phyloP scores from a whole-genome alignment of 2,888 invertebrate genomes.

The Conistra vaccinii region DNA sequence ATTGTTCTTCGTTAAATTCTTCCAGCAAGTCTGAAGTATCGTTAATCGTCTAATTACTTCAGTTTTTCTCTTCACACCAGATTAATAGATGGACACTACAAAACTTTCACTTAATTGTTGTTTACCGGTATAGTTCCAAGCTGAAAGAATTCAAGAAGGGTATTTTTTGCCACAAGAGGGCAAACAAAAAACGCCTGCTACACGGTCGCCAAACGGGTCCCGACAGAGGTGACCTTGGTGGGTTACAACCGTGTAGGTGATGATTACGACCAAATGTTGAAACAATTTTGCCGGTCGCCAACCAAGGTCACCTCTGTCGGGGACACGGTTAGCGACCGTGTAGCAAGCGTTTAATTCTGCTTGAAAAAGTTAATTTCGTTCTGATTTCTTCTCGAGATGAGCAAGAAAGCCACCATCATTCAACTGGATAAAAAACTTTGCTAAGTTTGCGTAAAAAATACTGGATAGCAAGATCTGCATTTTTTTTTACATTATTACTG shows the following conservation, averaged over 20 bases:
- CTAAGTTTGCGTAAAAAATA: not conserved
- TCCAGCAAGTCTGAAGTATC: constrained; percentile 28
- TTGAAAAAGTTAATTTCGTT: constrained; percentile 7
- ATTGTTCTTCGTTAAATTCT: constrained; percentile 26
- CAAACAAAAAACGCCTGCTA: no score
- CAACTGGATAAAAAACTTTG: not conserved
- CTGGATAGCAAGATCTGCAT: not conserved
- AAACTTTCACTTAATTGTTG: constrained; percentile 25
- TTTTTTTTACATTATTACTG: not conserved
- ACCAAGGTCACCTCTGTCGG: no score
- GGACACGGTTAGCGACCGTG: no score
- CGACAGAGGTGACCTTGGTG: no score
- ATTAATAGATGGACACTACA: constrained; percentile 32
- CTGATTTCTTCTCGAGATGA: constrained; percentile 7
- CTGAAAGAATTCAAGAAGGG: not conserved
- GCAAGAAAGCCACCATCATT: not conserved
- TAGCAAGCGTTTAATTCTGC: no score
- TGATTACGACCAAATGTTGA: no score
- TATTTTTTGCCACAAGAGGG: not conserved
- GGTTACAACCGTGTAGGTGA: no score
- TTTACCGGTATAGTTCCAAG: constrained; percentile 6
- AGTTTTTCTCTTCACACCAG: constrained; percentile 12
- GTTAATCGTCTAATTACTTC: constrained; percentile 34
- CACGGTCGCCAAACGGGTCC: no score
- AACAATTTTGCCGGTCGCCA: no score